These are phyloP conservation scores for Bombyx mandarina DNA, from an alignment of 1,140 invertebrate species.

Conservation along the genomic window DNA sequence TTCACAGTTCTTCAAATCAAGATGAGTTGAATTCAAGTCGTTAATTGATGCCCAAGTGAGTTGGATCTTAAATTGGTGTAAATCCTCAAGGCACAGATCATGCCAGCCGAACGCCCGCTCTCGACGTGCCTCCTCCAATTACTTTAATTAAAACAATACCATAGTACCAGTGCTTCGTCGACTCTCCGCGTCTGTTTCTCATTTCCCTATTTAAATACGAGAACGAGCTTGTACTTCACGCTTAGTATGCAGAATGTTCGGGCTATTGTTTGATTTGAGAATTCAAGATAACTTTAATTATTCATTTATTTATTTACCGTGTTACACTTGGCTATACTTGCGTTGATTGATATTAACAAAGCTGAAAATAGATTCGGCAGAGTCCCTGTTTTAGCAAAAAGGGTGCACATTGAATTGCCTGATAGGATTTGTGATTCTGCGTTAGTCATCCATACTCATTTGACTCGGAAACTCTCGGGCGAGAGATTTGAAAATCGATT, in stretches of 20 bases:
- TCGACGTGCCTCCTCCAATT: constrained; percentile 66
- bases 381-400: too few species aligned
- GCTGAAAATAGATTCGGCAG: too few species aligned
- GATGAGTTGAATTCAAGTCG: constrained; percentile 13
- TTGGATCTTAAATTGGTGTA: constrained; percentile 65
- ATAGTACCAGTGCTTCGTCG: constrained; percentile 62
- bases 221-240: constrained; percentile 58
- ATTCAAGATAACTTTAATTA: too few species aligned
- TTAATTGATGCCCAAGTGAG: constrained; percentile 60
- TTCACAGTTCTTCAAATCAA: too few species aligned
- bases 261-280: too few species aligned
- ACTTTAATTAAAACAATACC: constrained; percentile 71
- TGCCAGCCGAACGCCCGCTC: constrained; percentile 57
- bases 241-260: constrained; percentile 61
- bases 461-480: constrained; percentile 36
- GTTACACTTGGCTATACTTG: too few species aligned
- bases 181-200: constrained; percentile 65
- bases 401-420: too few species aligned
- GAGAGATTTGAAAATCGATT: constrained; percentile 64
- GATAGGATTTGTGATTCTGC: constrained; percentile 1
- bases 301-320: too few species aligned
- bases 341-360: too few species aligned
- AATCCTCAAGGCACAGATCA: constrained; percentile 70
- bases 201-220: constrained; percentile 71
- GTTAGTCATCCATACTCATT: constrained; percentile 35